Conservation (phyloP, 1,140 invertebrate genomes). For the Hypothenemus hampei region DNA sequence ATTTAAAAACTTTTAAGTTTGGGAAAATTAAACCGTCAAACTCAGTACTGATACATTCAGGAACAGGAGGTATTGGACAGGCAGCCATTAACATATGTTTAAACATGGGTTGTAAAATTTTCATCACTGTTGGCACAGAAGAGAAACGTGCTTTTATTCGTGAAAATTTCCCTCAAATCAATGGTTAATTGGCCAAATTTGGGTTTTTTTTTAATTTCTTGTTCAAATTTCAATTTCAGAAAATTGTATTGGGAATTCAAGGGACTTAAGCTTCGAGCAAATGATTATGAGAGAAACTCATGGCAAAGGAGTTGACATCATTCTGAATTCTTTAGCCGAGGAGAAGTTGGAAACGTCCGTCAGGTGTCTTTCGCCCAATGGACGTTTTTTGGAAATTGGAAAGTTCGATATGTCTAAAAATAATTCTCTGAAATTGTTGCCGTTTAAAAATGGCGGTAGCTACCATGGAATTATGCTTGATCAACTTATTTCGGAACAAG, state of each 20-base stretch:
- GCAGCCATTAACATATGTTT: slow-evolving; percentile 78
- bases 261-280: slow-evolving; percentile 58
- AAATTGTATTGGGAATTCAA: slow-evolving; percentile 56
- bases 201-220: not conserved
- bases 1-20: slow-evolving; percentile 16
- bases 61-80: slow-evolving; percentile 82
- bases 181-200: slow-evolving; percentile 43
- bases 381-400: slow-evolving; percentile 73
- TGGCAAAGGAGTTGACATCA: slow-evolving; percentile 61
- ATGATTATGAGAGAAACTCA: slow-evolving; percentile 55
- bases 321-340: slow-evolving; percentile 64
- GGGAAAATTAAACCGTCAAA: slow-evolving; percentile 25
- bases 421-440: slow-evolving; percentile 61
- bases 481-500: slow-evolving; percentile 55
- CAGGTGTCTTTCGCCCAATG: slow-evolving; percentile 65
- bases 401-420: slow-evolving; percentile 68
- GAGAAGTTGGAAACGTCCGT: slow-evolving; percentile 68
- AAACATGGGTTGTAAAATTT: slow-evolving; percentile 63
- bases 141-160: slow-evolving; percentile 75
- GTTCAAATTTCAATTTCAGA: not conserved
- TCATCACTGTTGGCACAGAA: slow-evolving; percentile 67
- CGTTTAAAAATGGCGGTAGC: slow-evolving; percentile 78
- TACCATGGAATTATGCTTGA: slow-evolving; percentile 87
- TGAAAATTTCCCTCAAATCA: slow-evolving; percentile 59
- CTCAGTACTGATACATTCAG: slow-evolving; percentile 67